A percentile compares a stretch with the other conserved stretches of the same genome.
phyloP scores from a whole-genome alignment of 2,888 invertebrate species.

The Liopterus haemorrhoidalis region DNA sequence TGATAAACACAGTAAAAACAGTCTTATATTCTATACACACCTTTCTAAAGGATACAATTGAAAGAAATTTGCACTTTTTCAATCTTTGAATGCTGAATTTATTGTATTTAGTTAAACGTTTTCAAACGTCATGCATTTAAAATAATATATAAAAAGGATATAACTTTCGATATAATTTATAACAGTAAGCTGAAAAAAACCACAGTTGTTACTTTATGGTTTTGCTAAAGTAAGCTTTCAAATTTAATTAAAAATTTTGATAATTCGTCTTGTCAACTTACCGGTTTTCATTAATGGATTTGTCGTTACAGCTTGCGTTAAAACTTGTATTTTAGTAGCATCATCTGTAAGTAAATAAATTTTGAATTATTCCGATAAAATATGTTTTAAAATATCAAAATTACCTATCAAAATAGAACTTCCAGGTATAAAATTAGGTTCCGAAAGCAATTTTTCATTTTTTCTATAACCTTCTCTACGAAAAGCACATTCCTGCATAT shows the following conservation, averaged over 20 bases:
- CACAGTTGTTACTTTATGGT: conserved; percentile 16
- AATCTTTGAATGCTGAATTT: no score
- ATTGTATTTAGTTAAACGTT: no score
- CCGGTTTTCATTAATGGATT: conserved; percentile 38
- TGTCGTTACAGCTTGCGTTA: conserved; percentile 35
- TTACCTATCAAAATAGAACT: conserved; percentile 44
- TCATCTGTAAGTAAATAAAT: conserved; percentile 42
- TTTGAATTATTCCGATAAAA: conserved; percentile 13
- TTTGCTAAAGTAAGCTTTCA: neutral
- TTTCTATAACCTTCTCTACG: conserved; percentile 47
- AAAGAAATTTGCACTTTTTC: no score
- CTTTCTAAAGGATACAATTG: no score
- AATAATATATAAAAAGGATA: conserved; percentile 24
- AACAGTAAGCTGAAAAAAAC: conserved; percentile 21
- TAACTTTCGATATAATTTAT: no score
- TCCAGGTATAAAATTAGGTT: conserved; percentile 37
- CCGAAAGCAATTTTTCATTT: conserved; percentile 46
- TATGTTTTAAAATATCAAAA: conserved; percentile 16
- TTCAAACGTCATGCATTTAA: no score
- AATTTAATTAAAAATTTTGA: neutral
- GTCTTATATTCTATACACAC: no score
- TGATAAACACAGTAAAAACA: no score
- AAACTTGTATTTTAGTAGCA: conserved; percentile 42
- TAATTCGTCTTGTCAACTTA: conserved; percentile 30
- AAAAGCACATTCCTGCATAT: conserved; percentile 47